Base-by-base conservation (phyloP, 2,113 vertebrate species). In the Xyrauchen texanus region DNA sequence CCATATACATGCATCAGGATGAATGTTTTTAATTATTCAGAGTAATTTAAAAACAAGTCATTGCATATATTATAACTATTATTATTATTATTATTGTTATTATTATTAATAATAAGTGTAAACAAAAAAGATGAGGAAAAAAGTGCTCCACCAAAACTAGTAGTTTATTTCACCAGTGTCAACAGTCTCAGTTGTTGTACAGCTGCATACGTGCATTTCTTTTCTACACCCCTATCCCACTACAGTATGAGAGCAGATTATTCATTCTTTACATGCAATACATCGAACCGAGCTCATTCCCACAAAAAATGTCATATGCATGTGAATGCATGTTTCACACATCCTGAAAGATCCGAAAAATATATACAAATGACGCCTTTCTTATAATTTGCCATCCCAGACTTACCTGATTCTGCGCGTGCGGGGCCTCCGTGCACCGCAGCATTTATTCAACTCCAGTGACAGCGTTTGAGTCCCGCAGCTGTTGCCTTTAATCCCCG, bases 401-500 rank as follows among this genome's bases (percentile, higher is more conserved):
- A 83, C 84, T 90, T 90, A 93, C 92, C 91, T 93, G 82, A 83
- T 82, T 88, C 85, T 90, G 82, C 86, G 87, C 86, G 87, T 89
- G 85, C 21, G 80, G 80, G 89, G 89, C 90, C 90, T 88, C 90
- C 88, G 85, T 57, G 84, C 67, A 81, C 79, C 81, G 81, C 75
- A 86, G 83, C 76, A 83, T 87, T 90, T 87, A 70, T 87, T 85
- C 90, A 34, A 66, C 80, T 69, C 45, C 57, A 45, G 42, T 45
- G 68, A 88, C 63, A 68, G 73, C 55, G 78, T 65, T 73, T 73
- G 75, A 49, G 21, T 34, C 21, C 21, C 21, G 21, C 21, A 34
- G 84, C 68, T 84, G 3, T 80, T 57, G 77, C 68, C 82, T 84
- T 7, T 81, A 80, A 79, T 75, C 82, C 80, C 87, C 83, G 69